These are phyloP conservation scores for Channallabes apus DNA, from an alignment of 2,797 vertebrate genomes.

Conservation along the genomic window DNA sequence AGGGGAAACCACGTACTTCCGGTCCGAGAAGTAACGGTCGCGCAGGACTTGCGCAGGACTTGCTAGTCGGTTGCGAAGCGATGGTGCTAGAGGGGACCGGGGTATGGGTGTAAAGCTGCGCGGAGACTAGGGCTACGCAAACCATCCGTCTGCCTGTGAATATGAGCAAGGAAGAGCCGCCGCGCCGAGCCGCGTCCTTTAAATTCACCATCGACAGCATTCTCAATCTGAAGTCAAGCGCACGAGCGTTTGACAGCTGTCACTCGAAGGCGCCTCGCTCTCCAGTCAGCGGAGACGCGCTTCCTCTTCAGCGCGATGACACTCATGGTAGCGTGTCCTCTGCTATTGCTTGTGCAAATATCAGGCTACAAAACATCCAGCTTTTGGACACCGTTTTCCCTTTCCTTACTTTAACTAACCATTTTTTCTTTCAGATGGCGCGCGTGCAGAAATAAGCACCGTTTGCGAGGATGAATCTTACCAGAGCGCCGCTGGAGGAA, in stretches of 20 bases:
- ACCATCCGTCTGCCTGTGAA: constrained; percentile 57
- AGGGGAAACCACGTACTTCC: constrained; percentile 62
- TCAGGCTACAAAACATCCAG: background rate
- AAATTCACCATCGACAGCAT: constrained; percentile 83
- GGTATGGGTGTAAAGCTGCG: constrained; percentile 50
- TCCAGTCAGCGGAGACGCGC: constrained; percentile 52
- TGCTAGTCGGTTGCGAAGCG: constrained; percentile 67
- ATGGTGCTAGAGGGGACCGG: constrained; percentile 68
- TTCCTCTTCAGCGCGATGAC: constrained; percentile 55
- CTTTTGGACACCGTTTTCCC: background rate
- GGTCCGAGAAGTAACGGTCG: constrained; percentile 56
- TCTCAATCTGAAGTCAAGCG: constrained; percentile 75
- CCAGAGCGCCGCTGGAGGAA: constrained; percentile 64
- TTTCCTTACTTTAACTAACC: background rate
- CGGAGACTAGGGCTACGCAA: constrained; percentile 17
- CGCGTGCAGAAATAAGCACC: constrained; percentile 37
- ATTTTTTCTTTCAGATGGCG: constrained; percentile 61
- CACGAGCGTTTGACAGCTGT: constrained; percentile 65
- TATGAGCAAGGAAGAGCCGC: constrained; percentile 79
- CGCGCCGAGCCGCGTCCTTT: constrained; percentile 76
- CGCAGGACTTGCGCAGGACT: constrained; percentile 59
- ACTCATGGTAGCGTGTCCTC: constrained; percentile 51
- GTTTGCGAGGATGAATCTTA: constrained; percentile 57
- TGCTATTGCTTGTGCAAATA: background rate
- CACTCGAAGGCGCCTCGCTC: constrained; percentile 52